These are phyloP conservation scores for Sturnira hondurensis DNA, from an alignment of 2,113 vertebrate species.

Conservation along the genomic window DNA sequence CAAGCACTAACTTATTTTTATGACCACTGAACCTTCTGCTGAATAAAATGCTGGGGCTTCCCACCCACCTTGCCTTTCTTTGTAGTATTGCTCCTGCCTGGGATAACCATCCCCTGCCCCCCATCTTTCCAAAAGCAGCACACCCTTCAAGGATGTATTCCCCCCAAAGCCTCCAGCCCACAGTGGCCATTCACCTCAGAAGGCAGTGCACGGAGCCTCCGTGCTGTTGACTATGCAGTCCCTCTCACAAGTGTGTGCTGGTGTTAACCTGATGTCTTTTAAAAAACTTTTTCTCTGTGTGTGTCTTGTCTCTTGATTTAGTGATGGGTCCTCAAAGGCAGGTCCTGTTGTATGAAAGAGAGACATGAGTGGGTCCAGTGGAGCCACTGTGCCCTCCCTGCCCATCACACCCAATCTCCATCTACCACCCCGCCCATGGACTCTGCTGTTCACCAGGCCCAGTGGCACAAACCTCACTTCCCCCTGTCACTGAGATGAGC, in stretches of 20 bases:
- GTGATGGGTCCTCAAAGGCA: background rate
- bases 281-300: too few relatives aligned
- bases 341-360: background rate
- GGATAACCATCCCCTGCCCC: background rate
- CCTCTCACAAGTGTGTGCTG: background rate
- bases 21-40: background rate
- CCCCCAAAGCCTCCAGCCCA: background rate
- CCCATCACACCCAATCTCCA: fast-evolving
- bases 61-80: background rate
- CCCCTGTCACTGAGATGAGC: background rate
- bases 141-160: background rate
- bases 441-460: fast-evolving
- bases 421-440: background rate
- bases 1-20: background rate
- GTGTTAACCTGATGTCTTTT: background rate
- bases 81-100: background rate
- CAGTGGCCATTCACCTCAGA: background rate
- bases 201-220: background rate
- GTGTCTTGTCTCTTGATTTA: background rate
- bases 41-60: background rate
- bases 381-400: background rate
- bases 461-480: background rate
- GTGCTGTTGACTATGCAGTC: background rate
- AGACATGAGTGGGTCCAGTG: fast-evolving
- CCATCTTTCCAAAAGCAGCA: background rate